Percentiles rank a stretch among this genome's conserved stretches.
These are phyloP conservation scores for Pangasius sanitwongsei DNA, from an alignment of 2,797 vertebrate species.

Conservation along the genomic window DNA sequence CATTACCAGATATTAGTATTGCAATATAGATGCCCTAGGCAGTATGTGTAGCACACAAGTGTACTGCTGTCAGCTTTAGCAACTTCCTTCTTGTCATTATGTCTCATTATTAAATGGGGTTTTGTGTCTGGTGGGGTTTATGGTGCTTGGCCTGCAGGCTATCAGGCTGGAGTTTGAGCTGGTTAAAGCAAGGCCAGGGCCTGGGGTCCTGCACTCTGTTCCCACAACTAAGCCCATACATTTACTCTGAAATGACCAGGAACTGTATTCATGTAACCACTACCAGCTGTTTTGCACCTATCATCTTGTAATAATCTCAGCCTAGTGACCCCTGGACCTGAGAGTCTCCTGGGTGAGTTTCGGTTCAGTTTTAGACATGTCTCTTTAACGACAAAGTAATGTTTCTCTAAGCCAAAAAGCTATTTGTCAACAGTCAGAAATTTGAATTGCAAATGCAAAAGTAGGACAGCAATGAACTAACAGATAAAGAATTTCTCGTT, in stretches of 20 bases:
- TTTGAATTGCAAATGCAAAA: constrained; percentile 37
- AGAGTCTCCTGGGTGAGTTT: constrained; percentile 22
- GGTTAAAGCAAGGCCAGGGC: neutral
- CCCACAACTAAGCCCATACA: neutral
- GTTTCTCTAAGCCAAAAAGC: neutral
- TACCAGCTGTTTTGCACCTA: neutral
- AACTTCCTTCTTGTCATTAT: constrained; percentile 10
- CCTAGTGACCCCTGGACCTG: constrained; percentile 11
- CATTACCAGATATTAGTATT: constrained; percentile 37
- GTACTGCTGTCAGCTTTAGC: constrained; percentile 29
- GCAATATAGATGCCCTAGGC: constrained; percentile 7
- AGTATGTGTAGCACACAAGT: neutral
- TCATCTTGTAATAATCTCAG: constrained; percentile 14
- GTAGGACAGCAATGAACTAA: constrained; percentile 13
- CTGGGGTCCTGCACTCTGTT: constrained; percentile 11
- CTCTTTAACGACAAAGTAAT: neutral
- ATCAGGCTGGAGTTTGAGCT: neutral
- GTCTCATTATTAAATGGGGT: constrained; percentile 9
- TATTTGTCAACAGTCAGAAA: neutral
- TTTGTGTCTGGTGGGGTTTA: constrained; percentile 28
- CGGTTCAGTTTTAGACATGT: neutral
- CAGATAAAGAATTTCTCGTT: constrained; percentile 31
- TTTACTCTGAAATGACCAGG: constrained; percentile 4
- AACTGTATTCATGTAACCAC: constrained; percentile 38
- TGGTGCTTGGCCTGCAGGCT: neutral